Percentiles rank a stretch among this genome's conserved stretches.
Conservation (phyloP, 2,113 vertebrate genomes). For the Lophura nycthemera region DNA sequence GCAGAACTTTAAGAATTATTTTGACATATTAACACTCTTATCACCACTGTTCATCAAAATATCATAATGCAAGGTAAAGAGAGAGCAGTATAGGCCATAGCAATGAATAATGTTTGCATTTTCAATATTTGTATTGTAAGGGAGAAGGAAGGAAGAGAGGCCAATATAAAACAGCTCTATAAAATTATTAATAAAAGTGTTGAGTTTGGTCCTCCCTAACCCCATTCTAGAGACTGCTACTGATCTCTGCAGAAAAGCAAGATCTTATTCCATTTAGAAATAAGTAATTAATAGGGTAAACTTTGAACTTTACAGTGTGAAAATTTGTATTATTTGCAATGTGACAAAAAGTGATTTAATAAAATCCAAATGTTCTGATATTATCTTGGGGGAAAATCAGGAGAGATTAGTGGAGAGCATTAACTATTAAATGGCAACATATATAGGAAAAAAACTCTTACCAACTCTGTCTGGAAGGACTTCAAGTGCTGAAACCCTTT, state of each 20-base stretch:
- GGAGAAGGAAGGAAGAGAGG: neutral
- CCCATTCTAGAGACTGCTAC: neutral
- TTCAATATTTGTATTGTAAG: neutral
- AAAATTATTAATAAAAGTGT: neutral
- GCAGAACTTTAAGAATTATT: neutral
- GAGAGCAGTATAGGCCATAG: rapidly evolving
- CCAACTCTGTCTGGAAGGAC: constrained; percentile 94
- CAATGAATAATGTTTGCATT: neutral
- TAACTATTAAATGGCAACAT: neutral
- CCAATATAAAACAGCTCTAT: neutral
- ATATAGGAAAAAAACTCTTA: constrained; percentile 72
- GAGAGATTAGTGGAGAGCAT: neutral
- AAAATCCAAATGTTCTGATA: neutral
- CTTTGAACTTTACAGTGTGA: neutral
- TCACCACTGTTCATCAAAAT: neutral
- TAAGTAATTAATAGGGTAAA: constrained; percentile 1
- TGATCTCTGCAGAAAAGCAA: constrained; percentile 1
- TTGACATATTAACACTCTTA: neutral
- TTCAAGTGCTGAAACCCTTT: constrained; percentile 93
- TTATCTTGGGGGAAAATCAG: neutral
- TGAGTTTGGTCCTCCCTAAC: neutral
- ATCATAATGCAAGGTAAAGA: neutral
- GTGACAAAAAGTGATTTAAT: neutral
- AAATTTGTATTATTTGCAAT: neutral
- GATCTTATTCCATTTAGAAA: neutral